These are phyloP conservation scores for Cheilosia variabilis DNA, from an alignment of 2,888 invertebrate genomes.

Conservation along the genomic window DNA sequence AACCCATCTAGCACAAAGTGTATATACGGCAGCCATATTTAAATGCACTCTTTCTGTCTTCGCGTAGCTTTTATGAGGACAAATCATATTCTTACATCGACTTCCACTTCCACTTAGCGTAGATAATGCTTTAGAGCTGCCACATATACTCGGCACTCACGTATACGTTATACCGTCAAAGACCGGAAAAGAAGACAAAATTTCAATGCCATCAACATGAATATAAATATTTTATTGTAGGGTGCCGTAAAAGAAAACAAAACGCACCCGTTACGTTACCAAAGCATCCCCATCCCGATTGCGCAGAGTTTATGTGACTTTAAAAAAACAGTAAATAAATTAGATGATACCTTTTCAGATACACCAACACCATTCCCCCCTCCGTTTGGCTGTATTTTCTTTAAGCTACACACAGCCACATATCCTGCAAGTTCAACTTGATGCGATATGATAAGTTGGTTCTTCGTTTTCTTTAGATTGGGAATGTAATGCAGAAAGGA, in stretches of 20 bases:
- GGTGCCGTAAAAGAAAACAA: slow-evolving; percentile 46
- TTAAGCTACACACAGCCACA: neutral
- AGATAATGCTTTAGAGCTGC: slow-evolving; percentile 46
- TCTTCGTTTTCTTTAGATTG: slow-evolving; percentile 12
- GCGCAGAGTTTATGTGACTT: slow-evolving; percentile 57
- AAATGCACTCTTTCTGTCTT: slow-evolving; percentile 37
- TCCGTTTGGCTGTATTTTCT: neutral
- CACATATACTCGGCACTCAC: slow-evolving; percentile 18
- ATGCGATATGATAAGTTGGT: slow-evolving; percentile 47
- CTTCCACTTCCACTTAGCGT: slow-evolving; percentile 48
- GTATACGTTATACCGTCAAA: slow-evolving; percentile 33
- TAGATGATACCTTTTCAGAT: slow-evolving; percentile 29
- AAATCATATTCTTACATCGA: slow-evolving; percentile 54
- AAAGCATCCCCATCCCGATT: neutral
- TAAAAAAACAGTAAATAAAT: slow-evolving; percentile 64
- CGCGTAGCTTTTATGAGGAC: slow-evolving; percentile 31
- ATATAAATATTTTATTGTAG: slow-evolving; percentile 65
- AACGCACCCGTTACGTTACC: slow-evolving; percentile 1
- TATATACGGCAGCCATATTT: neutral
- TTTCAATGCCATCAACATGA: slow-evolving; percentile 66
- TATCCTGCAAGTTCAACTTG: slow-evolving; percentile 22
- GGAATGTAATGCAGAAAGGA: neutral
- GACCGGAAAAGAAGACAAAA: slow-evolving; percentile 51
- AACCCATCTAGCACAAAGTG: neutral
- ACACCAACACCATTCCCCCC: neutral